Conservation (phyloP, 2,113 vertebrate genomes). For the Microtus richardsoni region DNA sequence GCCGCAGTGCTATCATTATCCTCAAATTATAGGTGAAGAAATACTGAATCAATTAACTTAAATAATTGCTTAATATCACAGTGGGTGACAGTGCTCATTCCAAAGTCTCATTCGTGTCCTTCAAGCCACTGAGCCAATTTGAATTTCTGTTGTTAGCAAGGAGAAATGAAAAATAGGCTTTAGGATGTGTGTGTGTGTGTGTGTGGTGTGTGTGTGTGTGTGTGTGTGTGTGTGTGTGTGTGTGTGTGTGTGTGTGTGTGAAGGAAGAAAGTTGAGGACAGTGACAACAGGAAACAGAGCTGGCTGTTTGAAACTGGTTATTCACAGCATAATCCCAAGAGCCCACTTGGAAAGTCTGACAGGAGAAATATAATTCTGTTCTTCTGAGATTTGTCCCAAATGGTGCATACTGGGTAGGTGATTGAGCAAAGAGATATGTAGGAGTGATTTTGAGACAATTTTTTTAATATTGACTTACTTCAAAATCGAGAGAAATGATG, state of each 20-base stretch:
- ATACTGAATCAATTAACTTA: slow-evolving; percentile 1
- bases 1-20: neutral
- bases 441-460: neutral
- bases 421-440: neutral
- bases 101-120: neutral
- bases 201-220: neutral
- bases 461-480: neutral
- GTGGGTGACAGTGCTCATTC: neutral
- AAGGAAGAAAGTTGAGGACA: neutral
- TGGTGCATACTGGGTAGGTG: neutral
- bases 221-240: neutral
- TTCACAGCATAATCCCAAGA: neutral
- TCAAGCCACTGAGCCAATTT: neutral
- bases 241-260: neutral
- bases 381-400: neutral
- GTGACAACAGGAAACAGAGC: too few relatives aligned
- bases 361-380: neutral
- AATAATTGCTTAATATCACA: neutral
- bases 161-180: neutral
- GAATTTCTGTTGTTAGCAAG: neutral
- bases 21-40: slow-evolving; percentile 19
- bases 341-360: too few relatives aligned
- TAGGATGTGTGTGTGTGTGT: neutral
- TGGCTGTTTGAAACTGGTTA: neutral
- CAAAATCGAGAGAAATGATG: neutral